A percentile compares a stretch with the other conserved stretches of the same genome.
Evolutionary conservation across 2,797 vertebrate species (phyloP).

Genomic region (Nyctibius grandis): DNA sequence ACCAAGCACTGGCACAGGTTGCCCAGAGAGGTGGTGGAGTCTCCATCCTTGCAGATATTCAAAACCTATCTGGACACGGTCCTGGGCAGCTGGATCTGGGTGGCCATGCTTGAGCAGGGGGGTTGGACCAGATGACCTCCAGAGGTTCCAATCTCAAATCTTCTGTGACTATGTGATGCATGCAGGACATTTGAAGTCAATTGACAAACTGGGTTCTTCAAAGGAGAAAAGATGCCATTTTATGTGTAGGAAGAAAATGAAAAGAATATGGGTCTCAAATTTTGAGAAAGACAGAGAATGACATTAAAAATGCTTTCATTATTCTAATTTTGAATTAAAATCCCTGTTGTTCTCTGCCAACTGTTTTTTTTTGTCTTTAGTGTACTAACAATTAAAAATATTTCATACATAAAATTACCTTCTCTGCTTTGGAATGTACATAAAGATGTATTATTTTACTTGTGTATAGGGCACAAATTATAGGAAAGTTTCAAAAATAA

Average conservation of each 20-base stretch:
- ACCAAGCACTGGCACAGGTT: fast-evolving
- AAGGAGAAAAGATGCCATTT: not conserved
- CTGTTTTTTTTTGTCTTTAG: not conserved
- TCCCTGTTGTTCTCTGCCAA: not conserved
- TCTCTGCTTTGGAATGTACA: not conserved
- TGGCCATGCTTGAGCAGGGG: not conserved
- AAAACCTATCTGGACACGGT: not conserved
- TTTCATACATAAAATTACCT: not conserved
- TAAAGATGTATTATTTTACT: not conserved
- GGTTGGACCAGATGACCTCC: not conserved
- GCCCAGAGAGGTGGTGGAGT: not conserved
- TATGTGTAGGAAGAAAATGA: not conserved
- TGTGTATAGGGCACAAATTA: not conserved
- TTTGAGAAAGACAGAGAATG: not conserved
- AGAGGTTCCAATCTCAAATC: not conserved
- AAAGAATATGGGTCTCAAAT: not conserved
- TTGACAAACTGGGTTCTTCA: not conserved
- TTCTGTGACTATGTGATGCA: not conserved
- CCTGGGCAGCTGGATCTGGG: not conserved
- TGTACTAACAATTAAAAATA: not conserved
- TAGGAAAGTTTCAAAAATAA: not conserved
- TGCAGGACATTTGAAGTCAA: not conserved
- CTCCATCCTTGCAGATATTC: not conserved
- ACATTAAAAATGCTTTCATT: not conserved
- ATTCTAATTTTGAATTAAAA: not conserved